These are phyloP conservation scores for Tetragonula carbonaria DNA, from an alignment of 2,888 invertebrate species.

Conservation along the genomic window DNA sequence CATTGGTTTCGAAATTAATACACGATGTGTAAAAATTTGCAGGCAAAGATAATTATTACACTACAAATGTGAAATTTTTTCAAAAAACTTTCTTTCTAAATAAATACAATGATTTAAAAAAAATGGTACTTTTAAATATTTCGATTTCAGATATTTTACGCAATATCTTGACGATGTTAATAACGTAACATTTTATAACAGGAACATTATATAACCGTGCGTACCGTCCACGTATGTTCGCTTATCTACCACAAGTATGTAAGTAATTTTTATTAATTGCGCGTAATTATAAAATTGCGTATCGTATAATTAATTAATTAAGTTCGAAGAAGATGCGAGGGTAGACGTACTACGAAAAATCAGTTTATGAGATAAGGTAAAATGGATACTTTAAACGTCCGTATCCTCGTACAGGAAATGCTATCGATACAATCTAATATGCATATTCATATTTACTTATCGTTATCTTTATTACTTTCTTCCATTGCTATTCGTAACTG, in stretches of 20 bases:
- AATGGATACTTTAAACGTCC: background rate
- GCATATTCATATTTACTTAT: background rate
- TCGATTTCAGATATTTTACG: background rate
- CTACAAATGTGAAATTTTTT: too few relatives aligned
- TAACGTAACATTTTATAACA: background rate
- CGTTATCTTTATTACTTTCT: background rate
- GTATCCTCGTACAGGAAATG: background rate
- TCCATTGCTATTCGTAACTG: background rate
- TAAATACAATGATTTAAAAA: too few relatives aligned
- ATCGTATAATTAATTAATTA: background rate
- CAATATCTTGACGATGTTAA: background rate
- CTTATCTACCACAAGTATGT: background rate
- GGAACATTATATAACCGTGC: background rate
- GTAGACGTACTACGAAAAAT: background rate
- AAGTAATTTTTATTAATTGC: background rate
- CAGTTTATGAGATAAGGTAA: background rate
- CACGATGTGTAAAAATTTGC: too few relatives aligned
- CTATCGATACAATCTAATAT: background rate
- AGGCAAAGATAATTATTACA: too few relatives aligned
- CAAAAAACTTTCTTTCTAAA: too few relatives aligned
- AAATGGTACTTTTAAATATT: too few relatives aligned
- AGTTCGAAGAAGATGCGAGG: background rate
- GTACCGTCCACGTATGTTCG: background rate
- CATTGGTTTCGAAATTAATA: too few relatives aligned
- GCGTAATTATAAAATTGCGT: background rate